Evolutionary conservation across 1,140 invertebrate species (phyloP).

Genomic region (Drosophila albomicans): DNA sequence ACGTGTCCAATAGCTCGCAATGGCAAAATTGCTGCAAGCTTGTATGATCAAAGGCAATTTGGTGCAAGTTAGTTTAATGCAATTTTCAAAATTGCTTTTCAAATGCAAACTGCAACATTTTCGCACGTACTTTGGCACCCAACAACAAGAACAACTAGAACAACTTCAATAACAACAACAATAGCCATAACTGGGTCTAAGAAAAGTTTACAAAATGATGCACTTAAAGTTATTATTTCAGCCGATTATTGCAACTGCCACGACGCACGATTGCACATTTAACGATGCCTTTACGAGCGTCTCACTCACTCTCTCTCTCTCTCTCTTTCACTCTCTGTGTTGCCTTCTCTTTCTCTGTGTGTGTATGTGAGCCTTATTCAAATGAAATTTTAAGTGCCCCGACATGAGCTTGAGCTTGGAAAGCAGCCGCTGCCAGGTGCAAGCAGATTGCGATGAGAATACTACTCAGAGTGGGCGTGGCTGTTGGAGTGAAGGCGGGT

Average conservation of each 20-base stretch:
- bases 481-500: background rate
- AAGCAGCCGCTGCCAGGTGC: constrained; percentile 34
- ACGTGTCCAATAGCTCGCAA: background rate
- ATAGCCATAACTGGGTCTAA: constrained; percentile 26
- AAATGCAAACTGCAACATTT: constrained; percentile 36
- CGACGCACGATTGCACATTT: constrained; percentile 77
- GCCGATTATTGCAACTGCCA: constrained; percentile 73
- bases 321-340: background rate
- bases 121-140: constrained; percentile 55
- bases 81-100: constrained; percentile 44
- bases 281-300: constrained; percentile 54
- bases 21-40: background rate
- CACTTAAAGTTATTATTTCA: constrained; percentile 79
- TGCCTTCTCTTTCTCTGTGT: constrained; percentile 8
- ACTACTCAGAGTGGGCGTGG: background rate
- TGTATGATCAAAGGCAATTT: constrained; percentile 20
- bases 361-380: constrained; percentile 65
- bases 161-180: constrained; percentile 9
- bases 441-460: background rate
- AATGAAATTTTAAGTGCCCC: constrained; percentile 79
- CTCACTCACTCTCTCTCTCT: background rate
- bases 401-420: constrained; percentile 28
- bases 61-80: constrained; percentile 16
- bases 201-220: constrained; percentile 70
- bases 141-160: constrained; percentile 22